Evolutionary conservation across 2,797 vertebrate species (phyloP), one percentile per base, ranked within the genome.

Genomic region (Mormyrops attenuatus): DNA sequence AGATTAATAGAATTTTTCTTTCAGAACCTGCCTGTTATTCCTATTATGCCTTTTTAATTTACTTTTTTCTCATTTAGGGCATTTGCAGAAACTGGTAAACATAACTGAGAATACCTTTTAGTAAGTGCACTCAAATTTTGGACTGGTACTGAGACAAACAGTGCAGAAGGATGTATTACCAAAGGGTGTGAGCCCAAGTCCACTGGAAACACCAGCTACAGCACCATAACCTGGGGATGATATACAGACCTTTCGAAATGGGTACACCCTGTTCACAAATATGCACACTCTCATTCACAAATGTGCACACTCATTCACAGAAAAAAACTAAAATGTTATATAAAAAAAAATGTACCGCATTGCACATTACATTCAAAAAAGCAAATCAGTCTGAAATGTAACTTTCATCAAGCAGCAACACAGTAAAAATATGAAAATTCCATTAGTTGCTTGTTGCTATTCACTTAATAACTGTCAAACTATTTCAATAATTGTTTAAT

Each of bases 151-250:
- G 82, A 85, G n/a, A 85, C 9, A 47, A 26, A 49, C 82, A 26
- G 44, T 85, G n/a, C 44, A 26, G 47, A n/a, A 73, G 66, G 15
- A 38, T 73, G 47, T 50, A 85, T 85, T 85, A 85, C 82, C 82
- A 47, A 41, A 9, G 7, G 47, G 82, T 85, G 22, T 50, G n/a
- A 30, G 3, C 47, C n/a, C 82, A 44, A 3, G 82, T 85, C 82
- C 22, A 11, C n/a, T 52, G 82, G 22, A 5, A 22, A 52, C 89
- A 60, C 49, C 44, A 38, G 20, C 6, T 88, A 88, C 91, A 89
- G 90, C 89, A 88, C 85, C 90, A 86, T 91, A 89, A 49, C 90
- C 90, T 91, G 85, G 38, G 57, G 85, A 77, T 44, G 50, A 89
- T n/a, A 80, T 57, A 73, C 66, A 73, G 66, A 73, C 30, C 30